phyloP scores from a whole-genome alignment of 2,888 invertebrate genomes.

The Tanypteryx hageni region DNA sequence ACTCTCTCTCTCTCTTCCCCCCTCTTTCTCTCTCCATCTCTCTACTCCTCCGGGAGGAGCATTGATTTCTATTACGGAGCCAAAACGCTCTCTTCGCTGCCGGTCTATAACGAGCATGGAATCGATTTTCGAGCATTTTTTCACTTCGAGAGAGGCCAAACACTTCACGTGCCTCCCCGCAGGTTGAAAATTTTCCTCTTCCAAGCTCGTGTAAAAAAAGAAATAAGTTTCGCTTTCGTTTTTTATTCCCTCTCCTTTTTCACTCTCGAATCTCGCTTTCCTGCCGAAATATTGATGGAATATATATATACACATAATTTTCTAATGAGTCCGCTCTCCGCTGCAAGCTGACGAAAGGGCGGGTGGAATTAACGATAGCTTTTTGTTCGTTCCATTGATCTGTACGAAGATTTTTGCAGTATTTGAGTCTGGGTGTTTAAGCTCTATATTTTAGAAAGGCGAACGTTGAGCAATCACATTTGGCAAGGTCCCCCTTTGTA shows the following conservation, averaged over 20 bases:
- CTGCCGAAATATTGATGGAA: slow-evolving; percentile 8
- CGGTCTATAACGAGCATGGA: not conserved
- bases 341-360: not conserved
- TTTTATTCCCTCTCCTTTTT: not conserved
- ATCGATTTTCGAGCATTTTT: not conserved
- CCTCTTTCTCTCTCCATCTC: too few species aligned
- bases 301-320: not conserved
- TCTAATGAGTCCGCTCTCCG: not conserved
- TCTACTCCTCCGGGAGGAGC: too few species aligned
- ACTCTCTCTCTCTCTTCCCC: not conserved
- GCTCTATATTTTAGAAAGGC: too few species aligned
- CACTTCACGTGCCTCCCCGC: not conserved
- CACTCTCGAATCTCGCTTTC: not conserved
- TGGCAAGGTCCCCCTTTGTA: too few species aligned
- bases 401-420: too few species aligned
- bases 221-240: not conserved
- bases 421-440: too few species aligned
- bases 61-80: not conserved
- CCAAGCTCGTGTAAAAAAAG: not conserved
- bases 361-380: not conserved
- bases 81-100: not conserved
- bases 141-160: not conserved
- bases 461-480: too few species aligned
- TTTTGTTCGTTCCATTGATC: not conserved
- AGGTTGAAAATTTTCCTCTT: slow-evolving; percentile 10